phyloP scores from a whole-genome alignment of 30 jellyfish, hydroid and myxozoan genomes.

The Mastigias papua region DNA sequence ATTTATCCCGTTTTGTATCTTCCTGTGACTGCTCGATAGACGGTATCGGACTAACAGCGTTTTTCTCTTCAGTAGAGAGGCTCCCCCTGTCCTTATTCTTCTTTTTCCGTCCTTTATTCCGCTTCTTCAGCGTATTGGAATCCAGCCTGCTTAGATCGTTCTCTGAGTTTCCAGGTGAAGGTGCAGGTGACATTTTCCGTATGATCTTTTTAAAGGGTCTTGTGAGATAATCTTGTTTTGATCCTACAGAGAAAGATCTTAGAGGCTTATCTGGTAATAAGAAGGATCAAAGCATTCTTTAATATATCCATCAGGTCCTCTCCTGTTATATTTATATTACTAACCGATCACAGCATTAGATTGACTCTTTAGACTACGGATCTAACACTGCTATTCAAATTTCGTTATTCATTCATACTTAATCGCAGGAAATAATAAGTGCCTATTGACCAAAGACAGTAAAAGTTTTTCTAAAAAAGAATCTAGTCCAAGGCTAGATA shows the following conservation, averaged over 20 bases:
- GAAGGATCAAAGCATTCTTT: not conserved
- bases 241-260: slow-evolving; percentile 20
- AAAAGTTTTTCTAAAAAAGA: too few species aligned
- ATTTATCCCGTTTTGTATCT: slow-evolving; percentile 27
- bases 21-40: slow-evolving; percentile 47
- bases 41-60: slow-evolving; percentile 70
- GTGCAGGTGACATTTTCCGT: slow-evolving; percentile 90
- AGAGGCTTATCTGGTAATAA: not conserved
- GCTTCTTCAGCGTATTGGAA: slow-evolving; percentile 36
- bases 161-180: slow-evolving; percentile 96
- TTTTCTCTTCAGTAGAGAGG: slow-evolving; percentile 45
- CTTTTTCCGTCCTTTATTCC: slow-evolving; percentile 26
- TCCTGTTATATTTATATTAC: not conserved
- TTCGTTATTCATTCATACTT: too few species aligned
- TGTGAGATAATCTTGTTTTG: slow-evolving; percentile 66
- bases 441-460: too few species aligned
- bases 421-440: too few species aligned
- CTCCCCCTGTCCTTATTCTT: slow-evolving; percentile 64
- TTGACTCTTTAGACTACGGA: not conserved
- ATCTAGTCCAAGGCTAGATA: not conserved
- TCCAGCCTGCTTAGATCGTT: slow-evolving; percentile 78
- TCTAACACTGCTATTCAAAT: not conserved
- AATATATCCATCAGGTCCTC: not conserved
- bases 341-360: not conserved
- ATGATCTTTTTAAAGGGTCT: slow-evolving; percentile 57